Conservation (phyloP, 2,797 vertebrate genomes). For the Cossypha caffra region DNA sequence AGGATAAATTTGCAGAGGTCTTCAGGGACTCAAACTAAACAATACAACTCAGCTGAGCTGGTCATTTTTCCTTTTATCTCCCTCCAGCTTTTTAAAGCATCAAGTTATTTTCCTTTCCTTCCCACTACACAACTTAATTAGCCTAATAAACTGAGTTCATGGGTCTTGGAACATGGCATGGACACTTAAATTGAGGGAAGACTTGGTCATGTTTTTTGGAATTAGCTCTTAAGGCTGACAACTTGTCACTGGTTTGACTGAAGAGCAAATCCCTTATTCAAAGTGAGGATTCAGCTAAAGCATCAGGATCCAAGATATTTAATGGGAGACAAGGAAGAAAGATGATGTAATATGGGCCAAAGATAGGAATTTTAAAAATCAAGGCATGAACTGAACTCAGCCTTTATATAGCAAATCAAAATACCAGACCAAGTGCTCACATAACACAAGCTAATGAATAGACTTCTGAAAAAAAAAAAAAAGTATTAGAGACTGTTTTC, state of each 20-base stretch:
- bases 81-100: not conserved
- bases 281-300: not conserved
- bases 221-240: not conserved
- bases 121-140: not conserved
- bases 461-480: not conserved
- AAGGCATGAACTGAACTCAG: not conserved
- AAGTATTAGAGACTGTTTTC: not conserved
- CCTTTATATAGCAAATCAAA: conserved; percentile 4
- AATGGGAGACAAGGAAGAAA: not conserved
- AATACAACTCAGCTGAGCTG: not conserved
- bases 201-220: not conserved
- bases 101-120: not conserved
- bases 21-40: conserved; percentile 28
- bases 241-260: not conserved
- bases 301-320: not conserved
- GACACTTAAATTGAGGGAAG: not conserved
- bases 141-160: not conserved
- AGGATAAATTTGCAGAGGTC: not conserved
- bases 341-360: not conserved
- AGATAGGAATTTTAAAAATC: not conserved
- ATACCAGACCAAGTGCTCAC: not conserved
- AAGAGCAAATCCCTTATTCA: not conserved
- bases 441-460: not conserved
- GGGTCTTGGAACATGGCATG: not conserved
- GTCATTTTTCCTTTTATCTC: conserved; percentile 25